Base-by-base conservation (phyloP, 2,888 invertebrate species). In the Hermaeophaga mercurialis region DNA sequence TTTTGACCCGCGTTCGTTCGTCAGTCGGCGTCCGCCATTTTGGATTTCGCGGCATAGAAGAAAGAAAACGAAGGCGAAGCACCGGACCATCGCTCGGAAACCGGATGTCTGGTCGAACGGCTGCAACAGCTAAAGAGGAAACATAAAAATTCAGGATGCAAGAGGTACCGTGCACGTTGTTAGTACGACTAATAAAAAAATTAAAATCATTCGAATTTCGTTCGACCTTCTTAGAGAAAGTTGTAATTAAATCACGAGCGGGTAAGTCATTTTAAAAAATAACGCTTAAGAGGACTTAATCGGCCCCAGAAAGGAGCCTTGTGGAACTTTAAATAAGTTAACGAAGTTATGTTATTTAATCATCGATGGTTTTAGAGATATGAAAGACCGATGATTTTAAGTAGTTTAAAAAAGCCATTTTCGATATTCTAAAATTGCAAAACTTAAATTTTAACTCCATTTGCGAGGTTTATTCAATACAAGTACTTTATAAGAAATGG, bases 41-140 rank as follows among this genome's bases (percentile, higher is more conserved):
- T 22, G 19, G 18, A 19, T 39, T 22, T 39, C 19, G 39, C 39
- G 39, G 39, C 39, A 15, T 11, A 22, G 14, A 39, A 39, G 39
- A 39, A 39, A 39, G 39, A 39, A 39, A 39, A 18, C 19, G n/a
- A 39, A 39, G 39, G 44, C 44, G 39, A 58, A 54, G 50, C 58
- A 55, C 52, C 54, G 58, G 55, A 58, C 55, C 58, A 47, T 47
- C 58, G 48, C 52, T 59, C 39, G 46, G 48, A 53, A 56, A 67
- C 66, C 67, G 68, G 68, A 68, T 66, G 65, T 68, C 63, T 66
- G 68, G 65, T 66, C 65, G 63, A 65, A 47, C 61, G 61, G 65
- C 56, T 60, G 55, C 59, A 59, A 48, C 56, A 36, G 36, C 33
- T 41, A 46, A 59, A 61, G 46, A 63, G 62, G 65, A 65, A 65